A percentile compares a stretch with the other conserved stretches of the same genome.
phyloP scores from a whole-genome alignment of 2,797 vertebrate genomes.

The Manis crassicaudata region DNA sequence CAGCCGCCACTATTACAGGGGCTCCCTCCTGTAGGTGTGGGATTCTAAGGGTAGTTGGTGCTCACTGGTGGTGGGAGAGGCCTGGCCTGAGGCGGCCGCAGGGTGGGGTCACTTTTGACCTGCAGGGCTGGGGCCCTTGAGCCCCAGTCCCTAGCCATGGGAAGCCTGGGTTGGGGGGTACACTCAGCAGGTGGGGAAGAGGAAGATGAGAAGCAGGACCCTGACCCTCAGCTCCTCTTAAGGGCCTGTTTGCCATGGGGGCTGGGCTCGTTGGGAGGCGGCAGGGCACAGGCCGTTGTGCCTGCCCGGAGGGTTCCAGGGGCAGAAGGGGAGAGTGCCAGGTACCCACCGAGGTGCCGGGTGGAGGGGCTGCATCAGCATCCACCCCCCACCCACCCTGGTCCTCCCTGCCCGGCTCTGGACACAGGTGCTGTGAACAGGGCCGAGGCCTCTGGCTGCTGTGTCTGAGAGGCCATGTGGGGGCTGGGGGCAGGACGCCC shows the following conservation, averaged over 20 bases:
- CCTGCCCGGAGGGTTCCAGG: fast-evolving
- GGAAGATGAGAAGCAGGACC: fast-evolving
- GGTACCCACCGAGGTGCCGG: fast-evolving
- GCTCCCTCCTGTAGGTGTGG: background rate
- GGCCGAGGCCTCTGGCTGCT: background rate
- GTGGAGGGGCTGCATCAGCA: background rate
- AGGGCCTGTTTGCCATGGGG: fast-evolving
- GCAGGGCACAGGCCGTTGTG: fast-evolving
- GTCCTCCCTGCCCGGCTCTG: background rate
- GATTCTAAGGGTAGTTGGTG: no score
- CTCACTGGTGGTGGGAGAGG: background rate
- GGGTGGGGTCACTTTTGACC: background rate
- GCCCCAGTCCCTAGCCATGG: background rate
- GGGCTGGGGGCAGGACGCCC: background rate
- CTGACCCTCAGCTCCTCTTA: background rate
- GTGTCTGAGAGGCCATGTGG: background rate
- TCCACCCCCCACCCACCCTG: fast-evolving
- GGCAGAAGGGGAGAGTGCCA: background rate
- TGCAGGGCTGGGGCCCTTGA: background rate
- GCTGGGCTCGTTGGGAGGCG: fast-evolving
- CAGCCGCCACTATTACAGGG: fast-evolving
- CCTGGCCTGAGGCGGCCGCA: background rate
- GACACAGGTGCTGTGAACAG: background rate
- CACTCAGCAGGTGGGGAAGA: fast-evolving
- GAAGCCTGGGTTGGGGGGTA: background rate